Evolutionary conservation across 2,888 invertebrate genomes (phyloP).

Genomic region (Yponomeuta plumbellus): DNA sequence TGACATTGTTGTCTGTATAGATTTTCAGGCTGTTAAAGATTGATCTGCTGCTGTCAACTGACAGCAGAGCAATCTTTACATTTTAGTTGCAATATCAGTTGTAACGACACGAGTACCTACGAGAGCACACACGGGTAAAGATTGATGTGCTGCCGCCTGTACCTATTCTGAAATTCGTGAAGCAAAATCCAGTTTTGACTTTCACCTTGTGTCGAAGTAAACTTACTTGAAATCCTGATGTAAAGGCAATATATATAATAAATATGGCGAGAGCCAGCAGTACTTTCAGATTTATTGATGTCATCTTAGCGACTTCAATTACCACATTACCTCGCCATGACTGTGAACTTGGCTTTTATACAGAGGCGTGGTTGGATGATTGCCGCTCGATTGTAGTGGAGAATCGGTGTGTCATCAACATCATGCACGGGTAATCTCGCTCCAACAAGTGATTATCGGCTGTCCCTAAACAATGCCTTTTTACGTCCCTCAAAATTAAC

Average conservation of each 20-base stretch:
- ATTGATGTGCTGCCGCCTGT: too few species aligned
- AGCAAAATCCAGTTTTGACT: too few species aligned
- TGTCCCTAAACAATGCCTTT: background rate
- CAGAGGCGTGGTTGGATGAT: constrained; percentile 55
- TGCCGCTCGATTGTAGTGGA: constrained; percentile 44
- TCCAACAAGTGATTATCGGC: constrained; percentile 1
- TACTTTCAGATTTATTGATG: constrained; percentile 34
- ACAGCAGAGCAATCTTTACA: too few species aligned
- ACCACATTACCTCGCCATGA: constrained; percentile 51
- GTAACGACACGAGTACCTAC: too few species aligned
- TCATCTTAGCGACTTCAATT: constrained; percentile 48
- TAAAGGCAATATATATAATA: constrained; percentile 34
- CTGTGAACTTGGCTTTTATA: constrained; percentile 72
- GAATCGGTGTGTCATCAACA: constrained; percentile 48
- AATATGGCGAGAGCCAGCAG: constrained; percentile 36
- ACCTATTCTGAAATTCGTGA: too few species aligned
- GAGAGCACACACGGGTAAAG: too few species aligned
- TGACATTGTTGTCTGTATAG: too few species aligned
- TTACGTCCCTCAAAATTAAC: background rate
- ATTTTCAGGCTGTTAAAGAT: too few species aligned
- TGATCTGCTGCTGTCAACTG: too few species aligned
- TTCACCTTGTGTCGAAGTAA: too few species aligned
- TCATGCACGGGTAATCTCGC: constrained; percentile 10
- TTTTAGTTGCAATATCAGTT: too few species aligned
- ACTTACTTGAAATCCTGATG: constrained; percentile 51